A percentile compares a stretch with the other conserved stretches of the same genome.
phyloP scores from a whole-genome alignment of 2,888 invertebrate species.

The Kuschelorhynchus macadamiae region DNA sequence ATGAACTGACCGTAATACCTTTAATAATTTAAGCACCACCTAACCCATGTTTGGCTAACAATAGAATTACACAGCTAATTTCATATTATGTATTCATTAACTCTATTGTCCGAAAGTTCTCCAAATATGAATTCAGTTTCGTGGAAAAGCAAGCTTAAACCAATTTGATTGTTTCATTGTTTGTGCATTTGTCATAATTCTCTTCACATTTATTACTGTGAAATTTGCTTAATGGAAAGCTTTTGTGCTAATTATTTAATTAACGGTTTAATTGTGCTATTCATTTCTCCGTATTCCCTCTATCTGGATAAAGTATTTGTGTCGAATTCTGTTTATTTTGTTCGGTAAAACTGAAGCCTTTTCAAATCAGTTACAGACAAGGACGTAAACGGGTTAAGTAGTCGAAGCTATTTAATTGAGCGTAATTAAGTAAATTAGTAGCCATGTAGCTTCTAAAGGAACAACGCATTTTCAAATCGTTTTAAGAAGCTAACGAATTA shows the following conservation, averaged over 20 bases:
- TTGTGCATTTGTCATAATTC: constrained; percentile 64
- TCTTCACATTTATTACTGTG: constrained; percentile 40
- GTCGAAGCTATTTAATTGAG: background rate
- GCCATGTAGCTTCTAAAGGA: too few species aligned
- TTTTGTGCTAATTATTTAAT: constrained; percentile 68
- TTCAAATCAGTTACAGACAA: constrained; percentile 27
- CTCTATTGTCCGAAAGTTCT: constrained; percentile 47
- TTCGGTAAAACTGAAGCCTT: constrained; percentile 22
- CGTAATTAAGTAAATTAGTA: background rate
- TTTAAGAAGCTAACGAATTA: too few species aligned
- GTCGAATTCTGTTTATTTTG: constrained; percentile 53
- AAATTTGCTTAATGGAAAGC: constrained; percentile 52
- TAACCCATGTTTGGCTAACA: constrained; percentile 28
- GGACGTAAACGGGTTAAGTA: constrained; percentile 7
- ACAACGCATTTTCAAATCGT: too few species aligned
- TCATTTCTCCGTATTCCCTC: constrained; percentile 62
- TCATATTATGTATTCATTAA: constrained; percentile 38
- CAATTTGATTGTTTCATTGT: constrained; percentile 63
- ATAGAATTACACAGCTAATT: constrained; percentile 43
- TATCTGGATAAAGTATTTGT: constrained; percentile 65
- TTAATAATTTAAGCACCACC: constrained; percentile 40
- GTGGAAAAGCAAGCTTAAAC: constrained; percentile 53
- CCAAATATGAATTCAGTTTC: constrained; percentile 43
- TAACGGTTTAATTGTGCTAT: constrained; percentile 68
- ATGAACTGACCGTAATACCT: constrained; percentile 28